These are phyloP conservation scores for Halcyon chelicuti DNA, from an alignment of 2,797 vertebrate genomes.

Conservation along the genomic window DNA sequence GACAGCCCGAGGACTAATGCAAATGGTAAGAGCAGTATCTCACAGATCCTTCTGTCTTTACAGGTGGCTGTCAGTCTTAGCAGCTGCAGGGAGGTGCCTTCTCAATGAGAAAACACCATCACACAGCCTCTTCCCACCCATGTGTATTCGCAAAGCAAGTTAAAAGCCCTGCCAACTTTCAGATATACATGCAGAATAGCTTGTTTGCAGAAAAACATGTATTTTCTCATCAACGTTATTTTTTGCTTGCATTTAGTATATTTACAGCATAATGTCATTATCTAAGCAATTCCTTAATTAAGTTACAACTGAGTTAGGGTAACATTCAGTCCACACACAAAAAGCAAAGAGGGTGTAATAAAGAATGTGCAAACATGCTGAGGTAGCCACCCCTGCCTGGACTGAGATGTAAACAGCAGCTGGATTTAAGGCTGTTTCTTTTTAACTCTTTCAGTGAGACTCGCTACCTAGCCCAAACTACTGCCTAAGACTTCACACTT, in stretches of 20 bases:
- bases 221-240: neutral
- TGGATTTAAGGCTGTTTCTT: neutral
- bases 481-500: neutral
- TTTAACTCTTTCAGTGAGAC: neutral
- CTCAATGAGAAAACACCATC: neutral
- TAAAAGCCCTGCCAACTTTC: neutral
- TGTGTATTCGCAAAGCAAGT: neutral
- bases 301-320: neutral
- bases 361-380: neutral
- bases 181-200: neutral
- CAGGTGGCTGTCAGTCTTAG: neutral
- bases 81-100: neutral
- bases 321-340: neutral
- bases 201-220: neutral
- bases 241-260: neutral
- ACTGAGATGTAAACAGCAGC: neutral
- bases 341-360: neutral
- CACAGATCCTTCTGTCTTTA: neutral
- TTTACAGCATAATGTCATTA: neutral
- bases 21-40: neutral
- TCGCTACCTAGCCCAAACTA: neutral
- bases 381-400: neutral
- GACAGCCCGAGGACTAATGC: neutral
- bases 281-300: neutral
- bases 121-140: neutral